These are phyloP conservation scores for Autographa gamma DNA, from an alignment of 2,888 invertebrate genomes.

Conservation along the genomic window DNA sequence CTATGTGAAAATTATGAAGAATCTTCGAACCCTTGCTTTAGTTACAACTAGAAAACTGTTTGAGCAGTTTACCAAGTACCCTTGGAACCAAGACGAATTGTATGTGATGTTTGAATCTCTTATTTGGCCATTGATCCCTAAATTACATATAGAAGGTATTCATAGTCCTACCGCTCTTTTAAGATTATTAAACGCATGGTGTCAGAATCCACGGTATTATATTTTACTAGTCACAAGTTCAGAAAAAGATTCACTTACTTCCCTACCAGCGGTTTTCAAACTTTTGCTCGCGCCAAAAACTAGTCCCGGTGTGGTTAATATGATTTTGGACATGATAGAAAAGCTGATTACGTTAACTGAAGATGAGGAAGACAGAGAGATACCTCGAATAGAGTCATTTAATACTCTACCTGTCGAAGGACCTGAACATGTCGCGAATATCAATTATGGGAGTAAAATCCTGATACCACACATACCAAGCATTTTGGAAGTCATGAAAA, in stretches of 20 bases:
- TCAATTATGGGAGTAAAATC: conserved; percentile 93
- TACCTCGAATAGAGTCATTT: conserved; percentile 79
- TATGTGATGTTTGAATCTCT: conserved; percentile 93
- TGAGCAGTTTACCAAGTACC: conserved; percentile 93
- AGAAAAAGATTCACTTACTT: conserved; percentile 83
- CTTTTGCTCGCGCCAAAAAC: conserved; percentile 92
- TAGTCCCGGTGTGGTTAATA: conserved; percentile 90
- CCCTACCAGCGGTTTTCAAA: conserved; percentile 91
- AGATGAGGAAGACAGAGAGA: conserved; percentile 87
- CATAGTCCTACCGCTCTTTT: conserved; percentile 95
- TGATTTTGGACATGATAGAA: conserved; percentile 93
- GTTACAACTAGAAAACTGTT: conserved; percentile 92
- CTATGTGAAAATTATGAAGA: conserved; percentile 90
- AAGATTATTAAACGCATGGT: conserved; percentile 94
- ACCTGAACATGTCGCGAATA: conserved; percentile 71
- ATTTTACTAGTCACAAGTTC: conserved; percentile 90
- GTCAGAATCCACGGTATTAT: conserved; percentile 94
- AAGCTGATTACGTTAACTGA: conserved; percentile 91
- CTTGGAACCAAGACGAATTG: conserved; percentile 92
- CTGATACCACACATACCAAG: conserved; percentile 92
- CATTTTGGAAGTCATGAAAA: conserved; percentile 92
- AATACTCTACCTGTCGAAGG: conserved; percentile 68
- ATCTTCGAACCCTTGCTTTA: conserved; percentile 90
- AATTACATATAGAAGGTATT: conserved; percentile 94
- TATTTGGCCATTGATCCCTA: conserved; percentile 94